Conservation (phyloP, 2,888 invertebrate species). For the Subacronicta megacephala region DNA sequence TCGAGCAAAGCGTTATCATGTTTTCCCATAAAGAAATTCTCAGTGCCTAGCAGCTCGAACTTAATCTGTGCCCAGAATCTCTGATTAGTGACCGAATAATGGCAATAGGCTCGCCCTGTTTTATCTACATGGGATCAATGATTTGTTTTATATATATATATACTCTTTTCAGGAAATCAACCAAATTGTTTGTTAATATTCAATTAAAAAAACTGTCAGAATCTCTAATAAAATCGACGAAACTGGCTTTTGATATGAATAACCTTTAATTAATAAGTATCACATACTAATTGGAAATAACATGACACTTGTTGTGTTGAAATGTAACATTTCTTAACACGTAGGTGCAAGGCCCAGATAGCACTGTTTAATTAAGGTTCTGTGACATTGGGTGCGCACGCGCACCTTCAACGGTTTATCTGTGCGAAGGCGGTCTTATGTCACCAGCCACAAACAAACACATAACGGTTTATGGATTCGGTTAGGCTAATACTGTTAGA, state of each 20-base stretch:
- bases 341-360: slow-evolving; percentile 58
- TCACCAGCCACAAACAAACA: slow-evolving; percentile 55
- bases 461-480: slow-evolving; percentile 64
- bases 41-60: too few relatives aligned
- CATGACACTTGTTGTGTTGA: slow-evolving; percentile 45
- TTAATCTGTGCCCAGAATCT: too few relatives aligned
- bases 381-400: slow-evolving; percentile 60
- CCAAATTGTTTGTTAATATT: too few relatives aligned
- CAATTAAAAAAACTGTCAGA: too few relatives aligned
- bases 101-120: too few relatives aligned
- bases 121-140: too few relatives aligned
- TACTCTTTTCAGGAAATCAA: too few relatives aligned
- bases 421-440: slow-evolving; percentile 61
- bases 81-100: too few relatives aligned
- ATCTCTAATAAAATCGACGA: slow-evolving; percentile 18
- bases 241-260: slow-evolving; percentile 13
- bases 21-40: too few relatives aligned
- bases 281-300: slow-evolving; percentile 37
- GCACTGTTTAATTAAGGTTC: slow-evolving; percentile 55
- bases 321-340: slow-evolving; percentile 54
- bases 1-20: too few relatives aligned
- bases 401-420: slow-evolving; percentile 53
- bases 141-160: too few relatives aligned
- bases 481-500: slow-evolving; percentile 59
- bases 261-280: slow-evolving; percentile 33